phyloP scores from a whole-genome alignment of 2,888 invertebrate species.

The Nomada ferruginata region DNA sequence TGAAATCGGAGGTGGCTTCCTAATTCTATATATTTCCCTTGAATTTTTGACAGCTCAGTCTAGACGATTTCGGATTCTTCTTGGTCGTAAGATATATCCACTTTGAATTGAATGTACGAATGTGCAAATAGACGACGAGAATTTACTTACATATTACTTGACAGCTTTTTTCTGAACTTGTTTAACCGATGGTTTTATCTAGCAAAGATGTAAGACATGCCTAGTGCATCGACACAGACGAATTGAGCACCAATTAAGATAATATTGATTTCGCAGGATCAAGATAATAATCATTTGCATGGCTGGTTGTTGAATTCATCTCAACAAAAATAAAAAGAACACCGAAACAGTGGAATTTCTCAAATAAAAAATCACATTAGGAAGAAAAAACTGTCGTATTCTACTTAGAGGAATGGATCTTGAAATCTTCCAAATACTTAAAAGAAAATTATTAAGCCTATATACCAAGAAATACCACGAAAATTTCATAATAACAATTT shows the following conservation, averaged over 20 bases:
- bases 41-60: constrained; percentile 2
- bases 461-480: too few species aligned
- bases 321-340: too few species aligned
- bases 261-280: not conserved
- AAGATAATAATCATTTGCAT: not conserved
- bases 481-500: too few species aligned
- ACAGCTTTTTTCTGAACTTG: constrained; percentile 53
- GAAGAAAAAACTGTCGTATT: too few species aligned
- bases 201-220: constrained; percentile 20
- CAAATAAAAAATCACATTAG: too few species aligned
- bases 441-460: too few species aligned
- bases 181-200: constrained; percentile 64
- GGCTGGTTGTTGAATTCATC: not conserved
- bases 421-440: too few species aligned
- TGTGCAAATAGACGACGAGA: constrained; percentile 23
- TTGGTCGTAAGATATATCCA: constrained; percentile 37
- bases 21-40: too few species aligned
- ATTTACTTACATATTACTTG: constrained; percentile 33
- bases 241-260: constrained; percentile 8
- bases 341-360: too few species aligned
- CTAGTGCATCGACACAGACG: constrained; percentile 15
- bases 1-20: too few species aligned
- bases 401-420: too few species aligned
- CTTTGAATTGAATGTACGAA: constrained; percentile 3
- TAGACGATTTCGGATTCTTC: constrained; percentile 45